Conservation (phyloP, 2,797 vertebrate species). For the Poecilia picta region DNA sequence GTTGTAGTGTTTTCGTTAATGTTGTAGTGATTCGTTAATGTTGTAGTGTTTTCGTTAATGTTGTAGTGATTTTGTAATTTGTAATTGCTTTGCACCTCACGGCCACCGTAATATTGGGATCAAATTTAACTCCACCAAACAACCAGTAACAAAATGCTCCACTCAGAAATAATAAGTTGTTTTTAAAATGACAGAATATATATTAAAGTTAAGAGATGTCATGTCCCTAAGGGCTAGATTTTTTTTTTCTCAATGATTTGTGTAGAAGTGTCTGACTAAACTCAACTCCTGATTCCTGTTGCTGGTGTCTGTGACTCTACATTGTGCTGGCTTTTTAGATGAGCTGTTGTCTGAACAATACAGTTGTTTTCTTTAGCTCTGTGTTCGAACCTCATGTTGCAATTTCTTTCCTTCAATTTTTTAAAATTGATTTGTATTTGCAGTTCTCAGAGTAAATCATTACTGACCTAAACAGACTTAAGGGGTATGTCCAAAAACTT, state of each 20-base stretch:
- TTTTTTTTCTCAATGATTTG: neutral
- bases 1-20: too few species aligned
- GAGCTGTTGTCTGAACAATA: neutral
- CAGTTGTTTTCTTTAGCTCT: neutral
- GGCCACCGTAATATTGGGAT: too few species aligned
- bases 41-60: too few species aligned
- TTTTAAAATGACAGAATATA: neutral
- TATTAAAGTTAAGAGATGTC: neutral
- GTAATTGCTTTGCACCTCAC: too few species aligned
- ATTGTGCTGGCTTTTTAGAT: neutral
- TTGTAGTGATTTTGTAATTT: too few species aligned
- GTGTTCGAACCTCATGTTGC: neutral
- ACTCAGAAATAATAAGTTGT: neutral
- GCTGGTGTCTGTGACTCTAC: neutral
- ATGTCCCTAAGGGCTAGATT: neutral
- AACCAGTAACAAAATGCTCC: neutral
- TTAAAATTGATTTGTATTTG: neutral
- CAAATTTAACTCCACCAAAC: neutral
- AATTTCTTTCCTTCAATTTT: neutral
- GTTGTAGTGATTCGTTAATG: too few species aligned
- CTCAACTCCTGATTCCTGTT: neutral
- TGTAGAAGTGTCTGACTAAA: neutral
- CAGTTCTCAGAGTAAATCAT: neutral
- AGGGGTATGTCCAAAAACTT: neutral
- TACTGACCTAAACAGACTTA: neutral